Percentiles rank a stretch among this genome's conserved stretches.
Evolutionary conservation across 2,113 vertebrate genomes (phyloP).

Genomic region (Hirundichthys speculiger): DNA sequence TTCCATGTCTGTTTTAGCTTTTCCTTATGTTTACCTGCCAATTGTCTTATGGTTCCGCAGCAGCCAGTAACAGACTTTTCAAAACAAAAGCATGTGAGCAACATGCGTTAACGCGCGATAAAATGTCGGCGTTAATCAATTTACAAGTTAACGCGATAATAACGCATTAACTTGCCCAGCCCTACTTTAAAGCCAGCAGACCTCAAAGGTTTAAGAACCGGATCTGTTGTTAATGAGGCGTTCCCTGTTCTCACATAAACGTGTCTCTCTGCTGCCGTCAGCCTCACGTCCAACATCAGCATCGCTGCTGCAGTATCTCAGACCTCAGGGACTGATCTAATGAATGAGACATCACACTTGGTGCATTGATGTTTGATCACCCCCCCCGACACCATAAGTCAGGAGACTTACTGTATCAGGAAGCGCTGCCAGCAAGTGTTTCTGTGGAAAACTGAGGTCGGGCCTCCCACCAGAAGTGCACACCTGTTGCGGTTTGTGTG

Average conservation of each 20-base stretch:
- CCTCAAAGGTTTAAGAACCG: neutral
- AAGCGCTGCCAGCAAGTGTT: constrained; percentile 20
- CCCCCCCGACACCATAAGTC: no score
- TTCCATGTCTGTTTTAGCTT: no score
- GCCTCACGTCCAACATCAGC: constrained; percentile 5
- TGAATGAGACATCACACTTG: constrained; percentile 34
- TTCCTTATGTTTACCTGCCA: no score
- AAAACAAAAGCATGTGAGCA: no score
- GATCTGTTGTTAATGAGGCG: neutral
- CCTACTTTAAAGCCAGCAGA: neutral
- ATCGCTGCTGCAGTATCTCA: neutral
- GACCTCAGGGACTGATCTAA: neutral
- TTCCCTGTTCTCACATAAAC: neutral
- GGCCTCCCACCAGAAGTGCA: constrained; percentile 11
- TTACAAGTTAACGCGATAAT: no score
- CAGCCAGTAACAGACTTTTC: no score
- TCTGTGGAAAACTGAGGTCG: constrained; percentile 13
- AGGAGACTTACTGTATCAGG: constrained; percentile 30
- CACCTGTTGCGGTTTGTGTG: constrained; percentile 10
- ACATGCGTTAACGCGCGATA: no score
- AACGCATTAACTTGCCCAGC: no score
- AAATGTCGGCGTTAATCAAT: no score
- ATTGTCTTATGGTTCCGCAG: no score
- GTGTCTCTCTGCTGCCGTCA: neutral
- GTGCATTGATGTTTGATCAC: constrained; percentile 24